Evolutionary conservation across 2,888 invertebrate species (phyloP).

Genomic region (Dicycla oo): DNA sequence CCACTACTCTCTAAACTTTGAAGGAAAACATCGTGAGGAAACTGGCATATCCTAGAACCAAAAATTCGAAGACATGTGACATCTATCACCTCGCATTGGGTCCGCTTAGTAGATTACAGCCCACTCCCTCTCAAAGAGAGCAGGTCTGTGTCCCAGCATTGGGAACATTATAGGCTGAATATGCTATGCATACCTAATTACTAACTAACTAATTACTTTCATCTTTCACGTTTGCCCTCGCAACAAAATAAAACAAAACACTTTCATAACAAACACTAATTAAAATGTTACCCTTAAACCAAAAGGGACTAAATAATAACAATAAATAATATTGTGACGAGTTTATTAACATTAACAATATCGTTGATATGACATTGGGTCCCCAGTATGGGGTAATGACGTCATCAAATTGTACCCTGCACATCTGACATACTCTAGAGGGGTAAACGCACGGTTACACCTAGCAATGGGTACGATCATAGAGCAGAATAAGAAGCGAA

Average conservation of each 20-base stretch:
- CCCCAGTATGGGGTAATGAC: slow-evolving; percentile 75
- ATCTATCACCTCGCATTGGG: too few relatives aligned
- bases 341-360: slow-evolving; percentile 74
- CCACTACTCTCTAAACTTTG: too few relatives aligned
- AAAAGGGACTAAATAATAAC: slow-evolving; percentile 54
- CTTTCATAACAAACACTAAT: slow-evolving; percentile 37
- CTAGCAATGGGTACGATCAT: slow-evolving; percentile 78
- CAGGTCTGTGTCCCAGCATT: too few relatives aligned
- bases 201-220: slow-evolving; percentile 20
- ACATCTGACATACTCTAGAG: slow-evolving; percentile 74
- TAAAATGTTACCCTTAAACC: slow-evolving; percentile 41
- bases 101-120: too few relatives aligned
- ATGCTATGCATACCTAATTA: too few relatives aligned
- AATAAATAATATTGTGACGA: slow-evolving; percentile 76
- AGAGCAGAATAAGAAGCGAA: slow-evolving; percentile 1
- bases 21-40: too few relatives aligned
- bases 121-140: too few relatives aligned
- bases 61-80: too few relatives aligned
- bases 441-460: slow-evolving; percentile 80
- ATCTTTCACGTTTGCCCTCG: not conserved
- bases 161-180: too few relatives aligned
- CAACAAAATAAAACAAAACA: slow-evolving; percentile 18
- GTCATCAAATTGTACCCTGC: slow-evolving; percentile 82
- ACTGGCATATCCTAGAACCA: too few relatives aligned
- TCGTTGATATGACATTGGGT: slow-evolving; percentile 73